Evolutionary conservation across 2,113 vertebrate genomes (phyloP).

Genomic region (Charadrius vociferus): DNA sequence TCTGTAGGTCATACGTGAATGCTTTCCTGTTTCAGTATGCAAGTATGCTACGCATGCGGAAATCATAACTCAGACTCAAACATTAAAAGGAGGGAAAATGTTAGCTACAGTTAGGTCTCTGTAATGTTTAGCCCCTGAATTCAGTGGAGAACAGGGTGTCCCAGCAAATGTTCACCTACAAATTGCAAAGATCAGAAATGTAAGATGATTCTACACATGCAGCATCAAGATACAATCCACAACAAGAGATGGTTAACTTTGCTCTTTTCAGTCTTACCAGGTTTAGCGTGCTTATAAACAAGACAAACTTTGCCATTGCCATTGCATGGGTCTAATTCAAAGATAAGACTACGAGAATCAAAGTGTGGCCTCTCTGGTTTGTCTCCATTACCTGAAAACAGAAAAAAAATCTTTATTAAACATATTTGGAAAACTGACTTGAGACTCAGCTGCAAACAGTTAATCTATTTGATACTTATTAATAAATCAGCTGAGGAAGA

Average conservation of each 20-base stretch:
- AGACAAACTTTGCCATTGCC: slow-evolving; percentile 91
- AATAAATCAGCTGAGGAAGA: background rate
- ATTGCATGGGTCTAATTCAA: slow-evolving; percentile 87
- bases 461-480: background rate
- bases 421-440: background rate
- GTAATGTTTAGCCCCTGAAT: background rate
- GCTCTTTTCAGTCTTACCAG: slow-evolving; percentile 55
- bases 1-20: background rate
- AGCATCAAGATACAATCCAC: background rate
- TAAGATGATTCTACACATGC: too few species aligned
- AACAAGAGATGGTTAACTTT: background rate
- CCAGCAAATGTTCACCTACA: background rate
- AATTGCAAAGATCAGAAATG: background rate
- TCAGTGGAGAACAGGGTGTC: background rate
- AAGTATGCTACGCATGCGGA: background rate
- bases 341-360: slow-evolving; percentile 84
- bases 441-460: background rate
- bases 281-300: slow-evolving; percentile 85
- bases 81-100: background rate
- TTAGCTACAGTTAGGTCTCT: background rate
- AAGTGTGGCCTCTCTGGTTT: slow-evolving; percentile 76
- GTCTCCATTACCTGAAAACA: slow-evolving; percentile 38
- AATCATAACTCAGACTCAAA: background rate
- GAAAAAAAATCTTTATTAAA: background rate
- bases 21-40: background rate